A percentile compares a stretch with the other conserved stretches of the same genome.
These are phyloP conservation scores for Proales similis DNA, from an alignment of 1,140 invertebrate species.

Conservation along the genomic window DNA sequence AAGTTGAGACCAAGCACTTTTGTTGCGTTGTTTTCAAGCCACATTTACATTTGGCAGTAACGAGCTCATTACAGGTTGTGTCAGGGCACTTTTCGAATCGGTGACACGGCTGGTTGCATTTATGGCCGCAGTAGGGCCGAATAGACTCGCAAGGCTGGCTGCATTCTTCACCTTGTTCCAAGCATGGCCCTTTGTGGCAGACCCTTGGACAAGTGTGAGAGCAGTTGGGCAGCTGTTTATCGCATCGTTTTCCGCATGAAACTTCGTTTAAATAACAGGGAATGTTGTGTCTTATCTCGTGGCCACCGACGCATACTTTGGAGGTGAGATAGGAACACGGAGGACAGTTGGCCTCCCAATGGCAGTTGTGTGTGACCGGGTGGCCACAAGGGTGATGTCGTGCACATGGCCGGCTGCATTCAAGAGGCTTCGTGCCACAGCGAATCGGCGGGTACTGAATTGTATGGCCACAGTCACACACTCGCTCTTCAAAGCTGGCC, in stretches of 20 bases:
- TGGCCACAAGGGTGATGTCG: slow-evolving; percentile 72
- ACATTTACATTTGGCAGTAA: slow-evolving; percentile 35
- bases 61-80: slow-evolving; percentile 60
- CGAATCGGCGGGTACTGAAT: slow-evolving; percentile 79
- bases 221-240: slow-evolving; percentile 66
- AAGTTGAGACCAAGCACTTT: slow-evolving; percentile 14
- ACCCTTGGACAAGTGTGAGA: slow-evolving; percentile 67
- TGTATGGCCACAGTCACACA: slow-evolving; percentile 77
- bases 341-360: slow-evolving; percentile 69
- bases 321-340: slow-evolving; percentile 81
- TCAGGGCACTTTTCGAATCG: slow-evolving; percentile 59
- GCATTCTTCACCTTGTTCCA: slow-evolving; percentile 56
- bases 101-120: slow-evolving; percentile 69
- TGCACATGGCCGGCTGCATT: slow-evolving; percentile 68
- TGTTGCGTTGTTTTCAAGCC: slow-evolving; percentile 11
- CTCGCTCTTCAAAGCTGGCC: slow-evolving; percentile 76
- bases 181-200: slow-evolving; percentile 61
- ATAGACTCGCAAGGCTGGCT: slow-evolving; percentile 64
- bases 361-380: slow-evolving; percentile 60
- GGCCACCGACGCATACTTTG: slow-evolving; percentile 77
- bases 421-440: slow-evolving; percentile 75
- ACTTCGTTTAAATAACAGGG: slow-evolving; percentile 73
- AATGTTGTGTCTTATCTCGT: slow-evolving; percentile 61
- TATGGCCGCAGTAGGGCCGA: slow-evolving; percentile 67
- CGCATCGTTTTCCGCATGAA: slow-evolving; percentile 79